Evolutionary conservation across 2,113 vertebrate genomes (phyloP).

Genomic region (Athene cunicularia): DNA sequence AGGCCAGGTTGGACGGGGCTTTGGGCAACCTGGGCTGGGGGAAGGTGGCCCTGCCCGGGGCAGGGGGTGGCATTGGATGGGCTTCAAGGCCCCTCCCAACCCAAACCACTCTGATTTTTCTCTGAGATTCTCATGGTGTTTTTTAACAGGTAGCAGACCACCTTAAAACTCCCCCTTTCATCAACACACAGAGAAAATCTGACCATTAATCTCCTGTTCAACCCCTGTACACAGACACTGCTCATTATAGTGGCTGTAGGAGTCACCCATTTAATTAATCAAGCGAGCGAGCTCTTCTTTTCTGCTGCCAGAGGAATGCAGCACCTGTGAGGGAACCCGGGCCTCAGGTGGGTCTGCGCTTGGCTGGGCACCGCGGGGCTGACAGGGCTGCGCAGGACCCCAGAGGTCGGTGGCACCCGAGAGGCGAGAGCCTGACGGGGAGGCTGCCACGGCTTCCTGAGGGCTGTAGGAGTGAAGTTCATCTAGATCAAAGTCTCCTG

Average conservation of each 20-base stretch:
- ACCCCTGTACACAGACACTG: background rate
- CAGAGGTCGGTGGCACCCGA: background rate
- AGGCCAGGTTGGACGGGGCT: too few species aligned
- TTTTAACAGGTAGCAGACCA: background rate
- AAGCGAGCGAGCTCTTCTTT: background rate
- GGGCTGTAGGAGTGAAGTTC: background rate
- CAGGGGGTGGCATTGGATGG: too few species aligned
- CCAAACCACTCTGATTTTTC: background rate
- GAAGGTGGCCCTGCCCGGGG: too few species aligned
- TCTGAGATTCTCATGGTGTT: accelerated
- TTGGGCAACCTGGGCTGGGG: too few species aligned
- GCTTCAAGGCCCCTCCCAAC: too few species aligned
- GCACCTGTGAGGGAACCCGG: background rate
- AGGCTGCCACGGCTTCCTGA: background rate
- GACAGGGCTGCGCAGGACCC: accelerated
- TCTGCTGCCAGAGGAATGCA: background rate
- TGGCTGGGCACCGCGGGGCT: accelerated
- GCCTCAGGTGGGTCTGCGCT: background rate
- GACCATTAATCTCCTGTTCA: background rate
- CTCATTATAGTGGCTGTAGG: background rate
- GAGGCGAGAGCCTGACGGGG: accelerated
- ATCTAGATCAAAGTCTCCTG: background rate
- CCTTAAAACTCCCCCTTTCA: background rate
- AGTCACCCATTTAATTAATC: background rate
- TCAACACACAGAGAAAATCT: background rate